These are phyloP conservation scores for Asarcornis scutulata DNA, from an alignment of 2,113 vertebrate species.

Conservation along the genomic window DNA sequence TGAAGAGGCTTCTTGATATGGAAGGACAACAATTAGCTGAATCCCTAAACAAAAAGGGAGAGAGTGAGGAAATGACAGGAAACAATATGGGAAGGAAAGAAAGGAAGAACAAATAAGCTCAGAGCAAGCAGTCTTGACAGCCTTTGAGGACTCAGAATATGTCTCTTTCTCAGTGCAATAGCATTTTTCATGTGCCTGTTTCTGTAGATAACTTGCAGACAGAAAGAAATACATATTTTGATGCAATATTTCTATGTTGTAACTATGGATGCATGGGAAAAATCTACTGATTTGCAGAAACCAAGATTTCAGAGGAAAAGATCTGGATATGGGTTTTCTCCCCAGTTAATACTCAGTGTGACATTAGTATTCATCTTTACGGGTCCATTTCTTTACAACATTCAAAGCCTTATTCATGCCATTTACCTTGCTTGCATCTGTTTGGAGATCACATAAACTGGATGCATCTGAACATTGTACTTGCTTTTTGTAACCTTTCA, in stretches of 20 bases:
- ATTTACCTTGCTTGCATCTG: neutral
- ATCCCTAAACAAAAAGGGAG: neutral
- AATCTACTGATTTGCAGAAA: neutral
- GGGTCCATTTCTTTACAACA: neutral
- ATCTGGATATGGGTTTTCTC: neutral
- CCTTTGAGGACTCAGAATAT: neutral
- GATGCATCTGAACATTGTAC: neutral
- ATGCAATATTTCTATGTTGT: neutral
- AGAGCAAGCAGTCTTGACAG: neutral
- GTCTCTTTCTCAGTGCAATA: neutral
- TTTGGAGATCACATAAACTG: neutral
- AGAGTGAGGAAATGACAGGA: neutral
- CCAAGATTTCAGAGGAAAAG: neutral
- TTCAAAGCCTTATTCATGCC: neutral
- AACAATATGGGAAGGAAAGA: neutral
- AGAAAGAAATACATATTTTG: neutral
- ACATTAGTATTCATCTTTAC: neutral
- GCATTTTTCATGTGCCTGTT: neutral
- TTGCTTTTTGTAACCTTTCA: neutral
- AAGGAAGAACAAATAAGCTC: neutral
- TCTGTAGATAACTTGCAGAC: neutral
- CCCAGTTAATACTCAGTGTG: neutral
- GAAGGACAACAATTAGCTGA: conserved; percentile 8
- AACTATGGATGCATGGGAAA: neutral
- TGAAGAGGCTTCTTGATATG: conserved; percentile 8